Conservation (phyloP, 2,113 vertebrate species). For the Geothlypis trichas region DNA sequence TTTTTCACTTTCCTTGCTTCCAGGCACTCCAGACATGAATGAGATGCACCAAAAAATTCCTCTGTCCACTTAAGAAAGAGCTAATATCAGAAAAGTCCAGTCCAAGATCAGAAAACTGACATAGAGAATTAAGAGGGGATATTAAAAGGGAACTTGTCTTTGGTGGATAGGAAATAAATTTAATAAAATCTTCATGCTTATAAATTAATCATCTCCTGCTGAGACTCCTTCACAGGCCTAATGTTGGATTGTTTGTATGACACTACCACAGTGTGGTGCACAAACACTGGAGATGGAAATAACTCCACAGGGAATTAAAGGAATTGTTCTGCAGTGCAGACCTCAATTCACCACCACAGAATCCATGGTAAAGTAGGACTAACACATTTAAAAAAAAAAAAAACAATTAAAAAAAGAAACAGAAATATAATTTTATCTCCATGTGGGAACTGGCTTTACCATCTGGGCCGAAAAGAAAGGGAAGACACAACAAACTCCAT, state of each 20-base stretch:
- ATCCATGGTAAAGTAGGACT: neutral
- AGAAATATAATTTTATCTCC: neutral
- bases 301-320: neutral
- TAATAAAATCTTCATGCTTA: neutral
- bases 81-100: neutral
- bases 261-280: constrained; percentile 7
- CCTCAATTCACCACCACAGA: neutral
- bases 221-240: neutral
- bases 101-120: neutral
- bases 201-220: neutral
- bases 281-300: neutral
- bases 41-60: neutral
- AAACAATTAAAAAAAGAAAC: neutral
- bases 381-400: neutral
- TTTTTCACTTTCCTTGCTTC: neutral
- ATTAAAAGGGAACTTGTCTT: neutral
- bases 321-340: neutral
- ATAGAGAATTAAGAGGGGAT: neutral
- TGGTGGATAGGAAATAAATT: neutral
- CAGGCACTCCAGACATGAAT: neutral
- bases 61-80: neutral
- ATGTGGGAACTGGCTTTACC: neutral
- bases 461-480: neutral
- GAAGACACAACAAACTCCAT: neutral
- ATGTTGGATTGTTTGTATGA: neutral